Conservation (phyloP, 2,113 vertebrate genomes). For the Silurus asotus region DNA sequence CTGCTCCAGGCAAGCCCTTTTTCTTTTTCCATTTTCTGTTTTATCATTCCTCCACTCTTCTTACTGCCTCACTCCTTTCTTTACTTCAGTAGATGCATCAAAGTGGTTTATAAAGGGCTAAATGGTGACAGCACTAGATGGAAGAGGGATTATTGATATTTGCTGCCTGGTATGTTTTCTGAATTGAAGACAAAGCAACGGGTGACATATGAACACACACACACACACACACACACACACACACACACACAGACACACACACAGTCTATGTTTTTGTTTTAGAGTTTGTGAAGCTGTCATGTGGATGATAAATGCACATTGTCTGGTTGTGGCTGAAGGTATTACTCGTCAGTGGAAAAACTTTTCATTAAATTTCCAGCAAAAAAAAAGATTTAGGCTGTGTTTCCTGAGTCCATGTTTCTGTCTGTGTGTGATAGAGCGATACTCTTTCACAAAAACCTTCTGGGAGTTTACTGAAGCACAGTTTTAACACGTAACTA, state of each 20-base stretch:
- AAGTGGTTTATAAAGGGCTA: not conserved
- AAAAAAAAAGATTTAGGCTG: conserved; percentile 1
- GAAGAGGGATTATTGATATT: conserved; percentile 25
- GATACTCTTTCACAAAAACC: not conserved
- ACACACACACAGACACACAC: not conserved
- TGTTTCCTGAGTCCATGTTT: conserved; percentile 1
- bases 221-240: not conserved
- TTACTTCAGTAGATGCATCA: not conserved
- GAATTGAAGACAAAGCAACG: conserved; percentile 18
- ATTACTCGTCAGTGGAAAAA: conserved; percentile 34
- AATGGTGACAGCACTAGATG: conserved; percentile 16
- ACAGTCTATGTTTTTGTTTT: conserved; percentile 22
- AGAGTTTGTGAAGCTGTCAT: conserved; percentile 29
- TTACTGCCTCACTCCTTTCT: not conserved
- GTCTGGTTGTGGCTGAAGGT: conserved; percentile 26
- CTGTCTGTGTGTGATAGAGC: not conserved
- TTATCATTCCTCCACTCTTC: conserved; percentile 14
- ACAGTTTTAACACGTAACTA: not conserved
- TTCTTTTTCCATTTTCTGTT: not conserved
- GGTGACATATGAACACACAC: conserved; percentile 1
- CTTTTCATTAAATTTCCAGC: conserved; percentile 6
- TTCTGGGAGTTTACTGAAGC: not conserved
- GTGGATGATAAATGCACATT: conserved; percentile 25
- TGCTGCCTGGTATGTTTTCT: conserved; percentile 22
- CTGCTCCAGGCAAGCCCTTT: conserved; percentile 30